Percentiles rank a stretch among this genome's conserved stretches.
These are phyloP conservation scores for Pelecanus crispus DNA, from an alignment of 2,113 vertebrate genomes.

Conservation along the genomic window DNA sequence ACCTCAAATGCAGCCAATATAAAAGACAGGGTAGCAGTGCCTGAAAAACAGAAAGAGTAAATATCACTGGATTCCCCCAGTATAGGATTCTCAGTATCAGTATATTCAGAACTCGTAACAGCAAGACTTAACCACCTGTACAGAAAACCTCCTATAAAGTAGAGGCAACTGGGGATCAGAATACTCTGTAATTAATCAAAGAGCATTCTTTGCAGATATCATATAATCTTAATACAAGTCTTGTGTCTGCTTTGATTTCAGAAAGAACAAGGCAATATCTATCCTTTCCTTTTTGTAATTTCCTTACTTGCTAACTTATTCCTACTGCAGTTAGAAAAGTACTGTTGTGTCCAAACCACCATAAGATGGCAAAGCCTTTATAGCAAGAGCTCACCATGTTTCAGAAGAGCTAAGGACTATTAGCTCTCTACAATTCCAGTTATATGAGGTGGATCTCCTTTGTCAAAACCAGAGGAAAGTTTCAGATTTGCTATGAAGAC, in stretches of 20 bases:
- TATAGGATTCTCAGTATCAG: accelerated
- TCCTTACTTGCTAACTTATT: not conserved
- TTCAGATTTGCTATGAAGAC: not conserved
- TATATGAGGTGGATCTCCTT: not conserved
- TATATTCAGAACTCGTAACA: not conserved
- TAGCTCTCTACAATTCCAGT: not conserved
- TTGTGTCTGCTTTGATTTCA: not conserved
- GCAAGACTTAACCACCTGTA: not conserved
- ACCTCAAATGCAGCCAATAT: not conserved
- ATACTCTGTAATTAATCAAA: not conserved
- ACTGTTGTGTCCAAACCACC: not conserved
- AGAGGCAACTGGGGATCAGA: not conserved
- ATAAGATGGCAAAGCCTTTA: not conserved
- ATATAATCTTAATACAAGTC: not conserved
- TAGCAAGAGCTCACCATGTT: not conserved
- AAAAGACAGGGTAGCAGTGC: not conserved
- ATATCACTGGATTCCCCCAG: too few species aligned
- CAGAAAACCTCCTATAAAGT: not conserved
- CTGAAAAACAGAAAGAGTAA: not conserved
- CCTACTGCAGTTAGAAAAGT: not conserved
- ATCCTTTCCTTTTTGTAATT: not conserved
- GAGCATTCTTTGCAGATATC: not conserved
- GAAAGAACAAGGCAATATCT: not conserved
- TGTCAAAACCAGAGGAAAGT: not conserved
- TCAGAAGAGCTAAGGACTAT: not conserved